Evolutionary conservation across 2,113 vertebrate genomes (phyloP), one percentile per base, ranked within the genome.

Genomic region (Hylia prasina): DNA sequence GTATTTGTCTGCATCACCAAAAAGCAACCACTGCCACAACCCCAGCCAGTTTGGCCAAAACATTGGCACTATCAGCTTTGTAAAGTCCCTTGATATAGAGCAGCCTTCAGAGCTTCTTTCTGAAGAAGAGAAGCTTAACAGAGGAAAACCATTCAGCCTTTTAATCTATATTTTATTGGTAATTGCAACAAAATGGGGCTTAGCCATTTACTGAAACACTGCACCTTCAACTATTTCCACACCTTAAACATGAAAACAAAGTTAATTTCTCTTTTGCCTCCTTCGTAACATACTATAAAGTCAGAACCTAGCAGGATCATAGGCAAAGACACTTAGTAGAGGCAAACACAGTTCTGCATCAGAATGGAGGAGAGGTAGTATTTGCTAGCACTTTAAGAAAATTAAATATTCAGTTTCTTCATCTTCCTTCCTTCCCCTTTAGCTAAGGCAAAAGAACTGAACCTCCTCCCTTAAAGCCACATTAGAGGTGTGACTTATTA

Each of bases 361-460:
- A 66, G 50, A 77, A 87, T 10, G 16, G 54, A 80, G 18, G 3
- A 72, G 18, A 73, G 20, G 28, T 65, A 18, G 15, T 35, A 13
- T 23, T 83, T 20, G 45, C 23, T 40, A 37, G 13, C 15, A n/a
- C 54, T 66, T 66, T 10, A 64, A 53, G 47, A 95, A 91, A 87
- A 65, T 35, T 0, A 66, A 91, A 63, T 50, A 78, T 4, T 87
- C 37, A 1, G 6, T 87, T 89, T 70, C 57, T 92, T 75, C 71
- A 85, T 68, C 53, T 77, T 87, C 30, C 47, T 78, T 82, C 70
- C 58, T 85, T 81, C 54, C 56, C 77, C 48, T 81, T 58, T 39
- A 96, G 69, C 80, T 78, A 92, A 76, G 58, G 76, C 63, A 91
- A 89, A 92, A 80, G 16, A 89, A 79, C 39, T 44, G 33, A 95